Base-by-base conservation (phyloP, 2,888 invertebrate species). In the Drosophila merina region DNA sequence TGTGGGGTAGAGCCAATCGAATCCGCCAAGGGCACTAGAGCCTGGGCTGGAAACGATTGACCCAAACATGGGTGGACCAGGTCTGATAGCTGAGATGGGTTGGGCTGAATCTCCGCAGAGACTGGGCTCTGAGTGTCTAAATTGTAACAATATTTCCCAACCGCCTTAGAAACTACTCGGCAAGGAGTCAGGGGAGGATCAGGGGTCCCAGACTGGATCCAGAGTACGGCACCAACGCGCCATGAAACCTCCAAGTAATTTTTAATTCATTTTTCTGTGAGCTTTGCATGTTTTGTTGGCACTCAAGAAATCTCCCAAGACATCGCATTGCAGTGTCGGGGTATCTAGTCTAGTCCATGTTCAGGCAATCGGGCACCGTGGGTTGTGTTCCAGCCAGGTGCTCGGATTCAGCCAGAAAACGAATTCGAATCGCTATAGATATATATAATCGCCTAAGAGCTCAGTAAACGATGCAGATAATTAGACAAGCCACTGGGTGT, bases 121-220 rank as follows among this genome's bases (percentile, higher is more conserved):
- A 4, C 40, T 6, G 40, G 14, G 7, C 7, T 12, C 33, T 26
- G 50, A 50, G 75, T 77, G 64, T 74, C 74, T 68, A 67, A 77
- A 79, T 71, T 80, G 76, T 82, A 82, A 76, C 79, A 84, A 62
- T 75, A 75, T 82, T 85, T 84, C 82, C 67, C 77, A 85, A 82
- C 76, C 68, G 55, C 68, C 20, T 47, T 30, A 50, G 50, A 51
- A 50, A 62, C 62, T 70, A 47, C 50, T 51, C 20, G 20, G 1
- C 20, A 20, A 20, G 2, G 20, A 20, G 20, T 20, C 1, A 20
- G 20, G 20, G 20, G 20, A 20, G 20, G 20, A 20, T 1, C 38
- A 33, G 10, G 33, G 33, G n/a, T 1, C 33, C 33, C n/a, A 33
- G 33, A 33, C 33, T 10, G n/a, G 33, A 10, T 33, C 33, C 33